Base-by-base conservation (phyloP, 2,888 invertebrate genomes). In the Andrena dorsata region DNA sequence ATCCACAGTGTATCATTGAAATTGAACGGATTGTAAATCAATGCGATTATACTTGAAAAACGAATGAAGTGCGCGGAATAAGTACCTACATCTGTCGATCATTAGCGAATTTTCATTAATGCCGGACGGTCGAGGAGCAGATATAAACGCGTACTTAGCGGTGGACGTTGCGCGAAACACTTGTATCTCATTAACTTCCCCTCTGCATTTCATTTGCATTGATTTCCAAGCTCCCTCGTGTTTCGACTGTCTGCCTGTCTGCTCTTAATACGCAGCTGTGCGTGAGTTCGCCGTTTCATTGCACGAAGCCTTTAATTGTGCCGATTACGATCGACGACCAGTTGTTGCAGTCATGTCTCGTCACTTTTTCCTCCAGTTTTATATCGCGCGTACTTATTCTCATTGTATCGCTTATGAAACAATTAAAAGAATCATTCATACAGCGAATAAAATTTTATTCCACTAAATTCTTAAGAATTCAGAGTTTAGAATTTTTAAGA, bases 131-230 rank as follows among this genome's bases (percentile, higher is more conserved):
- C 80, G 28, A 35, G 35, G 63, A 72, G 58, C 66, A 32, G 26
- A n/a, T 47, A 56, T 23, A 53, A 80, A 47, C 76, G 23, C 8
- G 41, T 47, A 56, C 6, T 66, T 66, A 77, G 47, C 26, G 41
- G n/a, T 23, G 61, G 28, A 47, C 35, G 30, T 28, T 8, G 41
- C 28, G 7, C 28, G n/a, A 53, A 77, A 77, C 69, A 60, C 47
- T 63, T 51, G 84, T 35, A 70, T 72, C 82, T 88, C 86, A 84
- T 88, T 87, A 88, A 80, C 64, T 61, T 76, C 82, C 82, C 60
- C 84, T 83, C 75, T 84, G 76, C 69, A 75, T 82, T 86, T 83
- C 80, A 83, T 86, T 65, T 65, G 23, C 66, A 65, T 68, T 30
- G 51, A 78, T 78, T 73, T 70, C 76, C 79, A 60, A 70, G 41